Base-by-base conservation (phyloP, 2,888 invertebrate genomes). In the Lampropteryx suffumata region DNA sequence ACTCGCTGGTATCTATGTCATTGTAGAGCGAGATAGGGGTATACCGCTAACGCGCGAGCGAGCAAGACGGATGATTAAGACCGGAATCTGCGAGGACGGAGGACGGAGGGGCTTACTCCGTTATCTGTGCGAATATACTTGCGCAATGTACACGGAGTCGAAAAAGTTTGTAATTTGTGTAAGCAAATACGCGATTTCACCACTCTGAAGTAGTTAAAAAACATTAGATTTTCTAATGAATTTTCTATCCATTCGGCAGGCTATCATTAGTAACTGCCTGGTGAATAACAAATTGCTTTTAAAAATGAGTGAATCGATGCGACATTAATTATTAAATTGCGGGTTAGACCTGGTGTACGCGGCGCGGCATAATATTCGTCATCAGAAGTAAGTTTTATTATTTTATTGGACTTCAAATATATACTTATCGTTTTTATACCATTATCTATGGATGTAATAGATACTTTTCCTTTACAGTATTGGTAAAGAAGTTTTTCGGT, bases 41-140 rank as follows among this genome's bases (percentile, higher is more conserved):
- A 75, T 44, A 12, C 44, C 17, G 46, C 10, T 6, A 17, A 39
- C 14, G 37, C 27, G 44, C 13, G 84, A 62, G 69, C 46, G 79
- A 87, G 64, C 56, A 78, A 79, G 79, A 79, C 40, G 62, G 51
- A 39, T 40, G 59, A 58, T 51, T 52, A 62, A 69, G 74, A 82
- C 79, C 82, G 84, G 82, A 84, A 82, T 88, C 83, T 85, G 85
- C 82, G 81, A 85, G 70, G 67, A 71, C 65, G 51, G 82, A 82
- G 80, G 76, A 79, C 77, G 78, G 87, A 82, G 89, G 86, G 89
- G 85, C 76, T 65, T 74, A 84, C 76, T 75, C 71, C 67, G 79
- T 80, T 87, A 87, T 86, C 85, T 82, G 79, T 89, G 89, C 89
- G 88, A 90, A 89, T 86, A 87, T 83, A 75, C 69, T 89, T 89